Base-by-base conservation (phyloP, 1,140 invertebrate species). In the Ceratina calcarata region DNA sequence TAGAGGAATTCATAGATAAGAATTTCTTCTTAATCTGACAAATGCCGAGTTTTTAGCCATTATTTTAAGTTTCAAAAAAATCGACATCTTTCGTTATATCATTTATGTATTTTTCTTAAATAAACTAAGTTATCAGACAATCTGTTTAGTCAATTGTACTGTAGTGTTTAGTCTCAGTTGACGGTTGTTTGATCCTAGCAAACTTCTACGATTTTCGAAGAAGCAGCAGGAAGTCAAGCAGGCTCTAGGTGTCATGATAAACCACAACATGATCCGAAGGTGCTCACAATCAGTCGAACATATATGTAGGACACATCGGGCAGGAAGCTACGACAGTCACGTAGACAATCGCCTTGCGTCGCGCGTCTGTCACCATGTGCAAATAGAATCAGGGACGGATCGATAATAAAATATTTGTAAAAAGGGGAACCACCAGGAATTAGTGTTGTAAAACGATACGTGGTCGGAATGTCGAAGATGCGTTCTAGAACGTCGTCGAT, bases 241-340 rank as follows among this genome's bases (percentile, higher is more conserved):
- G 22, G 15, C 57, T 18, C 58, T 27, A 57, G 55, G 57, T 32
- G 69, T 72, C 27, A 61, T 24, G 55, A n/a, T 22, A 8, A 60
- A 69, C 51, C 13, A 61, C 37, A 24, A 53, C 24, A 22, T 62
- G 61, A 64, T 68, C 18, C 64, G 53, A 86, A 81, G 83, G 86
- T 82, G 80, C 82, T 74, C 61, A 61, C 37, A 45, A 45, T 45
- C 37, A 45, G 45, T 65, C 64, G 73, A 73, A 80, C 66, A 82
- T 57, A n/a, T 87, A 90, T 90, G 85, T 90, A 81, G 89, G 89
- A 89, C 89, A 89, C 88, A 87, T 80, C 72, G 78, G 86, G 82
- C 89, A 90, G 90, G 90, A 91, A 91, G 85, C 85, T 77, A 84
- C 71, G 79, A 72, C 77, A 80, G 86, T 90, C 89, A 90, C 90